Evolutionary conservation across 2,888 invertebrate species (phyloP), one percentile per base, ranked within the genome.

Genomic region (Gastracanthus pulcherrimus): DNA sequence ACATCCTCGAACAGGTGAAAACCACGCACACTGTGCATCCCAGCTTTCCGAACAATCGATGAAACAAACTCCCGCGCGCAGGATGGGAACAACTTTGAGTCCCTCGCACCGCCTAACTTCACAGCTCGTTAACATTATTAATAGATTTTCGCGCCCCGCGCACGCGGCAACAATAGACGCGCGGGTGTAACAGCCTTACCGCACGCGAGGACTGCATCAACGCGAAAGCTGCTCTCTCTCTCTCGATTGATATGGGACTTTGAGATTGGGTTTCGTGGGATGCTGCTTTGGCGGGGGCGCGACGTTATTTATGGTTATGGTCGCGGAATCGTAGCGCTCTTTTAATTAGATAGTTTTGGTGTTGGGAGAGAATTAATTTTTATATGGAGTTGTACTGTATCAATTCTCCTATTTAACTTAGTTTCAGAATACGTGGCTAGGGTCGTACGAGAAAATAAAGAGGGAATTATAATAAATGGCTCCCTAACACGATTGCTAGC

Each of bases 151-250:
- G 7, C 62, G 9, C 7, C 16, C 7, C 29, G 29, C 34, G 11
- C 31, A 9, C 19, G 26, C 41, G 38, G 2, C 48, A 58, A 79
- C 48, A 79, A 67, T 70, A 16, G 19, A 6, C 36, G 16, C 16
- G 38, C 1, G 23, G 13, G 3, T 13, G 13, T 23, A 67, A 74
- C n/a, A 60, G 72, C 36, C 29, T 26, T 19, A 2, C 4, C 6
- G 26, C 74, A 79, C 79, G 67, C 58, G 23, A 79, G 23, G 9
- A 29, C 41, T 29, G 16, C 67, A 72, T 72, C 71, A 72, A 34
- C 23, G 45, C n/a, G 31, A 6, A 16, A 9, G 23, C n/a, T 6
- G 36, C 58, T 58, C 74, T 70, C 55, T 55, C 55, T 23, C 70
- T 55, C 51, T 23, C 23, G 16, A n/a, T 45, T 45, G 41, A 45